Evolutionary conservation across 2,113 vertebrate genomes (phyloP).

Genomic region (Sylvilagus bachmani): DNA sequence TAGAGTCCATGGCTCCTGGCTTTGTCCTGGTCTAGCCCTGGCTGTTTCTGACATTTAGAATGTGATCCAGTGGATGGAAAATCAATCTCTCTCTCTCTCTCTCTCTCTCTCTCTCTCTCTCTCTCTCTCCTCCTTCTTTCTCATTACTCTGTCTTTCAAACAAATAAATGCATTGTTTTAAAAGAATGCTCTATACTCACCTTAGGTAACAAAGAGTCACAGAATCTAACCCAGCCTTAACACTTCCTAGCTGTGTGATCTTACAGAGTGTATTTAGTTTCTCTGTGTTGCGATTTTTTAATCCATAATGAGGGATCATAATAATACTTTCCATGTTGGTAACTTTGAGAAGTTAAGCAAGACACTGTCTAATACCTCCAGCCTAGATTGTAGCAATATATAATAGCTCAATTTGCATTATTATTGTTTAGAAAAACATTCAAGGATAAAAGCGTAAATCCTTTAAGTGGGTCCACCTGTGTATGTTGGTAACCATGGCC

Average conservation of each 20-base stretch:
- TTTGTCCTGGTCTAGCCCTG: no score
- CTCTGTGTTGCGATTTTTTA: background rate
- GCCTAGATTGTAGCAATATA: background rate
- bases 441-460: background rate
- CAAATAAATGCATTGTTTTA: no score
- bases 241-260: background rate
- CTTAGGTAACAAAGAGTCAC: background rate
- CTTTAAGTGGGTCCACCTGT: background rate
- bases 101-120: no score
- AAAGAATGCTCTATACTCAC: background rate
- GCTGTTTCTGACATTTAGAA: no score
- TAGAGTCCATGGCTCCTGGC: no score
- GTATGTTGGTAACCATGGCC: background rate
- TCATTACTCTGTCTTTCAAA: no score
- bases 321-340: background rate
- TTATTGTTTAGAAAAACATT: background rate
- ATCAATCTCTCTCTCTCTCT: no score
- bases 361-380: background rate
- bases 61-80: no score
- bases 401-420: conserved; percentile 17
- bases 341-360: background rate
- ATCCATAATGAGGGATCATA: background rate
- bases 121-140: no score
- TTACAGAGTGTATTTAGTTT: background rate
- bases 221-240: background rate